Evolutionary conservation across 2,113 vertebrate genomes (phyloP).

Genomic region (Hippoglossus stenolepis): DNA sequence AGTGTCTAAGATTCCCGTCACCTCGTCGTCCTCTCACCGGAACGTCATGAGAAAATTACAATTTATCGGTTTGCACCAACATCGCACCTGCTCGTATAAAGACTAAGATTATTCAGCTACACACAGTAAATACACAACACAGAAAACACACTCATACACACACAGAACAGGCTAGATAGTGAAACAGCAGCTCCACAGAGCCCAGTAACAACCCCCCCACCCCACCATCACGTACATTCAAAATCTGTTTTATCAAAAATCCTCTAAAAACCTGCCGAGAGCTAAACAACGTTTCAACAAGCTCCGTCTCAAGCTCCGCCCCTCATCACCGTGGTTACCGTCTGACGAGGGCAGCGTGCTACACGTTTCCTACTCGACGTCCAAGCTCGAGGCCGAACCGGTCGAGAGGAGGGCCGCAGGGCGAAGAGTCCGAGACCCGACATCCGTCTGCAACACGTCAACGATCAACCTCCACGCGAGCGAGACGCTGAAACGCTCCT

Average conservation of each 20-base stretch:
- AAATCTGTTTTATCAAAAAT: not conserved
- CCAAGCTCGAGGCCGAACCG: not conserved
- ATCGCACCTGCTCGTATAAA: constrained; percentile 10
- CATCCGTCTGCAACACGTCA: not conserved
- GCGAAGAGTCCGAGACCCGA: not conserved
- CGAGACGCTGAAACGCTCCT: constrained; percentile 13
- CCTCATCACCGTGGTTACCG: not conserved
- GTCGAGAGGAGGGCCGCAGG: not conserved
- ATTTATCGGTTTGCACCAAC: constrained; percentile 42
- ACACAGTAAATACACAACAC: constrained; percentile 7
- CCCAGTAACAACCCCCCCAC: not conserved
- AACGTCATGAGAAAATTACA: constrained; percentile 48
- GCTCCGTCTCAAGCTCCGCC: not conserved
- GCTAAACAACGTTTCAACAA: not conserved
- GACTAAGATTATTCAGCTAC: not conserved
- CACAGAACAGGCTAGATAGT: constrained; percentile 6
- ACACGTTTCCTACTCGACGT: constrained; percentile 52
- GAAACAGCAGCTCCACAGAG: constrained; percentile 1
- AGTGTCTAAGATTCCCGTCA: constrained; percentile 4
- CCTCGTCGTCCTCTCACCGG: constrained; percentile 18
- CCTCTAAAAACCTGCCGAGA: not conserved
- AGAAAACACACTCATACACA: not conserved
- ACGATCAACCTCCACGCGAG: not conserved
- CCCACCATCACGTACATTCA: constrained; percentile 39
- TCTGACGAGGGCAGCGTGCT: constrained; percentile 46